phyloP scores from a whole-genome alignment of 2,797 vertebrate genomes.

The Sylvia borin region DNA sequence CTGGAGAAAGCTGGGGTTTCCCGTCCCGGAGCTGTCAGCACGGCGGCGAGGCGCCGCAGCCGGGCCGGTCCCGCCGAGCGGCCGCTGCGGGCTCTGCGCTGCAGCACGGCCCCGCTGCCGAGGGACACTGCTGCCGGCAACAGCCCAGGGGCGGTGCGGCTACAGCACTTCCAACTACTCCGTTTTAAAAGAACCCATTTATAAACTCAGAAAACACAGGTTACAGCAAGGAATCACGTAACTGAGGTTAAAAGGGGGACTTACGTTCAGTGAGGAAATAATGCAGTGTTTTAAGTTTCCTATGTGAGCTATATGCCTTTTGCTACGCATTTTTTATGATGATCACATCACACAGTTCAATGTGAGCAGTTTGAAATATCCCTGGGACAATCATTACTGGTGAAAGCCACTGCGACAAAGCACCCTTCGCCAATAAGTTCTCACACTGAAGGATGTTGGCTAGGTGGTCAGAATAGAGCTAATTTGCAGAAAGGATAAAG shows the following conservation, averaged over 20 bases:
- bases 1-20: background rate
- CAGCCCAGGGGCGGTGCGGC: accelerated
- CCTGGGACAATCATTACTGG: background rate
- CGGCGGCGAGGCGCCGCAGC: accelerated
- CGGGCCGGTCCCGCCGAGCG: background rate
- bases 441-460: background rate
- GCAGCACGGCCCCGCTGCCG: background rate
- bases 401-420: background rate
- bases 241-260: background rate
- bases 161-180: accelerated
- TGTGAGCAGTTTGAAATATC: background rate
- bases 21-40: background rate
- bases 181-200: background rate
- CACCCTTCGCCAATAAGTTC: background rate
- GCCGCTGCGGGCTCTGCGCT: background rate
- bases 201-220: background rate
- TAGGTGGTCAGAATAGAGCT: background rate
- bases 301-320: background rate
- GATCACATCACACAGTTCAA: background rate
- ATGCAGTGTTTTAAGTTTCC: background rate
- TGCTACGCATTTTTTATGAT: background rate
- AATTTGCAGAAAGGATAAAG: background rate
- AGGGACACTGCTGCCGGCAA: background rate
- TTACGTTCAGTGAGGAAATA: background rate
- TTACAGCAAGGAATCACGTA: background rate